Evolutionary conservation across 2,888 invertebrate genomes (phyloP), one percentile per base, ranked within the genome.

Genomic region (Thera britannica): DNA sequence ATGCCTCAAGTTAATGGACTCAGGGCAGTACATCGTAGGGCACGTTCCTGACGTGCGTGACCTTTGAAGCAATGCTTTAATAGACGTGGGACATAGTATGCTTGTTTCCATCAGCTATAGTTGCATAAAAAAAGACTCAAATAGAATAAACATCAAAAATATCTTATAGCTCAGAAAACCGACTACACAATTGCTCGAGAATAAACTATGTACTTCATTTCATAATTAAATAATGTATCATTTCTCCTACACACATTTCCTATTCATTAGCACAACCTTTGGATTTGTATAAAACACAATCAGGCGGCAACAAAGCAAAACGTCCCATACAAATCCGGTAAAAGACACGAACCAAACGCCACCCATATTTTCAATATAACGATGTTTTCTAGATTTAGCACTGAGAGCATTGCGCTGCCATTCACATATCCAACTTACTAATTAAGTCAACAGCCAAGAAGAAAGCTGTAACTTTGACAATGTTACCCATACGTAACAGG

Each of bases 351-450:
- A 72, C 75, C 78, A 81, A 78, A 83, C 83, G 86, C 85, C 88
- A 85, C 83, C 89, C 90, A 89, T 92, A 92, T 90, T 89, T 92
- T 84, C 89, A 87, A 84, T 86, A 91, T 92, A 93, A 92, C 90
- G 92, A 92, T 86, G 86, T 88, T 88, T 75, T 87, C 79, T 86
- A 84, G 83, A 88, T 89, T 88, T 90, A 88, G 87, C 81, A 78
- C 77, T 77, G 83, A 83, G 85, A 80, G 90, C 93, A 93, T 93
- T 93, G 90, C 87, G 82, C 90, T 93, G 93, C 92, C 93, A 92
- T 90, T 93, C 93, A 92, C 92, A 92, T 93, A 93, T 92, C 92
- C 90, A 90, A 84, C 88, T 90, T 88, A 91, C 92, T 93, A 93
- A 93, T 93, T 93, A 93, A 93, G 93, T 92, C 92, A 90, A 83